Evolutionary conservation across 2,113 vertebrate species (phyloP), one percentile per base, ranked within the genome.

Genomic region (Corythornis vintsioides): DNA sequence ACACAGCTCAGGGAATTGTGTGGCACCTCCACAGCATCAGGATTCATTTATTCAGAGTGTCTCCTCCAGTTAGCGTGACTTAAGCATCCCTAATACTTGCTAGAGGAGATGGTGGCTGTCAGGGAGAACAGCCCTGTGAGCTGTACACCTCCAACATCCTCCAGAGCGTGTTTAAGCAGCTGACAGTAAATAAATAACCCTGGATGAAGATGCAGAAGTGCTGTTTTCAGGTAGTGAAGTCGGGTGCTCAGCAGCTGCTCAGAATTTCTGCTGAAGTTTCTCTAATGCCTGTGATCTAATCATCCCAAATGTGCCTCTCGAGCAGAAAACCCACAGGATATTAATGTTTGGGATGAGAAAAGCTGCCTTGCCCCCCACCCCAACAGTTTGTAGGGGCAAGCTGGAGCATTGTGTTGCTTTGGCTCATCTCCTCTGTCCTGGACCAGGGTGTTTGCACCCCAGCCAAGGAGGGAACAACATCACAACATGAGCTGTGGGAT

Each of bases 21-120:
- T 2, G 0, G 43, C 50, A 2, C 40, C n/a, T 52, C 74, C 40
- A 50, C 2, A 1, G 47, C 33, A 13, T 4, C 31, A 31, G 60
- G 60, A 67, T 61, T 59, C 53, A 14, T 90, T 72, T 72, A 72
- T 72, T 66, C 76, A 10, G 52, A 7, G 53, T 26, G 59, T 38
- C 87, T 67, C 47, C 67, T 66, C 71, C 83, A 57, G 48, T 67
- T 42, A 52, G n/a, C 2, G 3, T 28, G 45, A 50, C 60, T 78
- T 26, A 33, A 50, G 66, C 66, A 35, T 45, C 71, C 60, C 42
- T 50, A 19, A 25, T 12, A 29, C 59, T 33, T 67, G 82, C 15
- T 61, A 26, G 2, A 40, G 61, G 73, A 57, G 85, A 29, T 8
- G 43, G 73, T 25, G 63, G 60, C 40, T 78, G 77, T 52, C 77